Base-by-base conservation (phyloP, 2,888 invertebrate genomes). In the Clusia tigrina region DNA sequence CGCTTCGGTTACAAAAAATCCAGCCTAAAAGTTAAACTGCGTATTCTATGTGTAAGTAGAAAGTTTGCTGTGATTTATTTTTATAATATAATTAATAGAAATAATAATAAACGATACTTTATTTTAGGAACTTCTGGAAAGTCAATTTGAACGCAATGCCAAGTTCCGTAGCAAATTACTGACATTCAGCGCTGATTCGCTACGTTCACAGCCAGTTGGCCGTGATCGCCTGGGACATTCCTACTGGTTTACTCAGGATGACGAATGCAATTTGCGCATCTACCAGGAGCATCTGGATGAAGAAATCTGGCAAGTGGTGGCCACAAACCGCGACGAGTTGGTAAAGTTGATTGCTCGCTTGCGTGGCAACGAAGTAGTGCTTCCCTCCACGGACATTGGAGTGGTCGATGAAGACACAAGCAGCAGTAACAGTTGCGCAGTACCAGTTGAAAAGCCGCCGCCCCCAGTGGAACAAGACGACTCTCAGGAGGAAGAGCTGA, bases 201-300 rank as follows among this genome's bases (percentile, higher is more conserved):
- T 99, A 65, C 88, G 98, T 23, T 87, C 93, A 59, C 89, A 93
- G 74, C 98, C 98, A 0, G 86, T 98, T 63, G 99, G 99, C 1
- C 87, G 91, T 70, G 99, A 99, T 85, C 91, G 92, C 68, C 87
- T 90, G 77, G 98, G 99, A 1, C 89, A 94, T 81, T 88, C 92
- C 5, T 99, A 99, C 83, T 99, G 98, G 97, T 89, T 92, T 75
- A 94, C 97, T 76, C 88, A 92, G 62, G 95, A 98, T 82, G 89
- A 91, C 67, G 91, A 93, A 64, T 91, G 94, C 74, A 95, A 96
- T 83, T 86, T 98, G 67, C 88, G 95, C 68, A 89, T 99, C 54
- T 99, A 96, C 83, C 91, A 93, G 78, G 98, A 98, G 84, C 96
- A 98, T 79, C 89, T 93, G 70, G 98, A 98, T 83, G 98, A 98